Percentiles rank a stretch among this genome's conserved stretches.
These are phyloP conservation scores for Monomorium pharaonis DNA, from an alignment of 1,140 invertebrate genomes.

Conservation along the genomic window DNA sequence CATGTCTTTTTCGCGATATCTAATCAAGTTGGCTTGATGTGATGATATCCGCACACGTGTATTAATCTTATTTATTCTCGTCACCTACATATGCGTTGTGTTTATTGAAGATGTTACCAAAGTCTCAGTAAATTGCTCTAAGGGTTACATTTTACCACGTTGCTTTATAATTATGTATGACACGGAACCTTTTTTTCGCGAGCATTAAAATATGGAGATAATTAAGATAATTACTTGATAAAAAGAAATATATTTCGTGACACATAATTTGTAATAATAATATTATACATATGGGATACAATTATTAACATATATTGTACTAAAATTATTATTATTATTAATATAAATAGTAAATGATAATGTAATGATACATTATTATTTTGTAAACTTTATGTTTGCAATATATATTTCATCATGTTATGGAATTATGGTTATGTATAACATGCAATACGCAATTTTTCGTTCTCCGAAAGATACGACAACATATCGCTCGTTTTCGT, in stretches of 20 bases:
- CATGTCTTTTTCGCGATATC: slow-evolving; percentile 62
- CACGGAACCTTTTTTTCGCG: no score
- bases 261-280: not conserved
- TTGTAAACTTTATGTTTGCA: not conserved
- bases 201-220: not conserved
- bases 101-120: slow-evolving; percentile 8
- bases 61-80: not conserved
- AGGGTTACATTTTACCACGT: not conserved
- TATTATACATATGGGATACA: not conserved
- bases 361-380: not conserved
- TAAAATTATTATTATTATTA: not conserved
- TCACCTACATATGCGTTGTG: not conserved
- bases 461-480: not conserved
- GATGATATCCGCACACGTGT: slow-evolving; percentile 14
- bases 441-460: not conserved
- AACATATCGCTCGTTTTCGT: slow-evolving; percentile 21
- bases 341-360: slow-evolving; percentile 9
- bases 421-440: not conserved
- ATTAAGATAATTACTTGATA: not conserved
- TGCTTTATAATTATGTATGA: not conserved
- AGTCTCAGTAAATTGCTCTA: not conserved
- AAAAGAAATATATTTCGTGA: not conserved
- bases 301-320: not conserved
- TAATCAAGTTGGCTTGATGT: slow-evolving; percentile 69
- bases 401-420: not conserved